These are phyloP conservation scores for Agonopterix heracliana DNA, from an alignment of 2,888 invertebrate genomes.

Conservation along the genomic window DNA sequence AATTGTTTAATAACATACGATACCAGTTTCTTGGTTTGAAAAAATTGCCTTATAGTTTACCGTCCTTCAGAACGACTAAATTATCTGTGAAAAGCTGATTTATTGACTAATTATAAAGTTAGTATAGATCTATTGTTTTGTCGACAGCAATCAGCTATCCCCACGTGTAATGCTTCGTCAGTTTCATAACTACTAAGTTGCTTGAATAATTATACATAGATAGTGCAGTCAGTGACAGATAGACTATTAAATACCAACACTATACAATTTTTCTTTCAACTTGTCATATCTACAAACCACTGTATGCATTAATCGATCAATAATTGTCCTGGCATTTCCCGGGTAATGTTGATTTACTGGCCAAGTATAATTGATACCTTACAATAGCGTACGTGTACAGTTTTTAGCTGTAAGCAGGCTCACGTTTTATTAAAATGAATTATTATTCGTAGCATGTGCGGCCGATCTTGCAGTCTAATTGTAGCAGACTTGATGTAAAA, in stretches of 20 bases:
- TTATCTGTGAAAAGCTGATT: no score
- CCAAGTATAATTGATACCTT: constrained; percentile 31
- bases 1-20: constrained; percentile 6
- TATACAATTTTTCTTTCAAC: no score
- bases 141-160: no score
- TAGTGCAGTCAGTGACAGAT: no score
- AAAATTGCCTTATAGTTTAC: no score
- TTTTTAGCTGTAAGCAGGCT: constrained; percentile 14
- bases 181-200: no score
- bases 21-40: neutral
- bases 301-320: constrained; percentile 25
- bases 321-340: constrained; percentile 46
- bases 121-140: no score
- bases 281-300: neutral
- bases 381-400: constrained; percentile 4
- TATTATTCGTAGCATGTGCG: constrained; percentile 12
- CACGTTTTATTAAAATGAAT: constrained; percentile 15
- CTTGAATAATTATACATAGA: no score
- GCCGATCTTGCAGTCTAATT: constrained; percentile 8
- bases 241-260: no score
- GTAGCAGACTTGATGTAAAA: constrained; percentile 2
- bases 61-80: no score
- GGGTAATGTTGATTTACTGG: constrained; percentile 33
- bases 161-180: no score
- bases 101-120: no score